Evolutionary conservation across 2,113 vertebrate genomes (phyloP).

Genomic region (Rhinolophus sinicus): DNA sequence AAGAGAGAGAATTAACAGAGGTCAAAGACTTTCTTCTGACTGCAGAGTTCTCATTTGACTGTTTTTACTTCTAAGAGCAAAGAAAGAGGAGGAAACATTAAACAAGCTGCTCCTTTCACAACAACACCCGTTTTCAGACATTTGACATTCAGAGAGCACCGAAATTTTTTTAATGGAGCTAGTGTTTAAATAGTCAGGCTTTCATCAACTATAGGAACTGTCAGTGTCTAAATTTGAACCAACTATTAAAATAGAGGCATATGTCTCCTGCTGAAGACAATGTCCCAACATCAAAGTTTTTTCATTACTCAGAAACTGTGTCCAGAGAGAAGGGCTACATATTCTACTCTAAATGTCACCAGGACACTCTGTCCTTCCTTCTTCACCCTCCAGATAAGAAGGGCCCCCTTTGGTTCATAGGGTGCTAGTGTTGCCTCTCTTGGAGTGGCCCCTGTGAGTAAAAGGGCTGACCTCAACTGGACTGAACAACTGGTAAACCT

Average conservation of each 20-base stretch:
- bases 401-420: not conserved
- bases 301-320: not conserved
- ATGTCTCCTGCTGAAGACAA: not conserved
- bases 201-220: slow-evolving; percentile 3
- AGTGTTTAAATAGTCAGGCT: not conserved
- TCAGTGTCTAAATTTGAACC: not conserved
- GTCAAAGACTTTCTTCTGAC: slow-evolving; percentile 1
- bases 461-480: not conserved
- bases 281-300: not conserved
- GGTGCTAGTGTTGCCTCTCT: not conserved
- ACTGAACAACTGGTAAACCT: not conserved
- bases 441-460: not conserved
- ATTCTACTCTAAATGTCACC: not conserved
- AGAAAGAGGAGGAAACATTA: slow-evolving; percentile 22
- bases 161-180: slow-evolving; percentile 11
- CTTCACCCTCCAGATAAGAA: not conserved
- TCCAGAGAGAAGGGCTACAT: not conserved
- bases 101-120: not conserved
- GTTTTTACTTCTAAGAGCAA: slow-evolving; percentile 11
- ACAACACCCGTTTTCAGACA: slow-evolving; percentile 26
- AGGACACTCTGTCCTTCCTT: not conserved
- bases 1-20: not conserved
- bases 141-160: not conserved
- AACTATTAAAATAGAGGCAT: not conserved
- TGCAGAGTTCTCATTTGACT: not conserved